These are phyloP conservation scores for Oppia nitens DNA, from an alignment of 1,140 invertebrate genomes.

Conservation along the genomic window DNA sequence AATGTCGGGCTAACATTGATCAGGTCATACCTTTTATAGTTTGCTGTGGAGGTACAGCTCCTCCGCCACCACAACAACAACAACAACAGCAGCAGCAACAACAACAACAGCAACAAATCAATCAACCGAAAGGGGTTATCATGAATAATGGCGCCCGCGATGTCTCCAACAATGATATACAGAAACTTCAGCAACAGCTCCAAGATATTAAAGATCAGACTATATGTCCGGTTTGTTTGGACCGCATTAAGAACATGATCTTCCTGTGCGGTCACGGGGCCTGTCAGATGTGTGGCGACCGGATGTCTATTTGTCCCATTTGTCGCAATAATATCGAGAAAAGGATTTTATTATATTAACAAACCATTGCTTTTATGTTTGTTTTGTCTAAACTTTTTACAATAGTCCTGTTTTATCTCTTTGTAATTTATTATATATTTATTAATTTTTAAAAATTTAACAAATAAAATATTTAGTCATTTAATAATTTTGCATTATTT, in stretches of 20 bases:
- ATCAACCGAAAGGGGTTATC: constrained; percentile 26
- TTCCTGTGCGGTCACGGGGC: constrained; percentile 93
- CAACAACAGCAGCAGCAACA: constrained; percentile 14
- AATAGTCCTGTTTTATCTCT: too few species aligned
- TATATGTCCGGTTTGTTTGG: constrained; percentile 93
- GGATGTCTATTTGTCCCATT: constrained; percentile 90
- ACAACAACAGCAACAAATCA: constrained; percentile 1
- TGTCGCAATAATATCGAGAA: constrained; percentile 90
- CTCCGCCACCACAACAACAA: constrained; percentile 19
- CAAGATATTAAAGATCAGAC: constrained; percentile 98
- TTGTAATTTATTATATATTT: too few species aligned
- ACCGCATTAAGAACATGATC: constrained; percentile 94
- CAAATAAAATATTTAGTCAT: too few species aligned
- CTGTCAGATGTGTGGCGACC: constrained; percentile 94
- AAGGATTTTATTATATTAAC: constrained; percentile 70
- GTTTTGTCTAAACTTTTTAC: neutral
- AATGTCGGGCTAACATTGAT: constrained; percentile 74
- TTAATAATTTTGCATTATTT: too few species aligned
- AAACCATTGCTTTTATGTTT: too few species aligned
- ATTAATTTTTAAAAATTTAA: too few species aligned
- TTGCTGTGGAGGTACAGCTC: constrained; percentile 35
- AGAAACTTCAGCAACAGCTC: constrained; percentile 85
- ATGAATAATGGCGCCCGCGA: constrained; percentile 71
- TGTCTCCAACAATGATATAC: constrained; percentile 55
- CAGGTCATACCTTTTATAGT: constrained; percentile 47